Conservation (phyloP, 2,113 vertebrate species). For the Mobula hypostoma region DNA sequence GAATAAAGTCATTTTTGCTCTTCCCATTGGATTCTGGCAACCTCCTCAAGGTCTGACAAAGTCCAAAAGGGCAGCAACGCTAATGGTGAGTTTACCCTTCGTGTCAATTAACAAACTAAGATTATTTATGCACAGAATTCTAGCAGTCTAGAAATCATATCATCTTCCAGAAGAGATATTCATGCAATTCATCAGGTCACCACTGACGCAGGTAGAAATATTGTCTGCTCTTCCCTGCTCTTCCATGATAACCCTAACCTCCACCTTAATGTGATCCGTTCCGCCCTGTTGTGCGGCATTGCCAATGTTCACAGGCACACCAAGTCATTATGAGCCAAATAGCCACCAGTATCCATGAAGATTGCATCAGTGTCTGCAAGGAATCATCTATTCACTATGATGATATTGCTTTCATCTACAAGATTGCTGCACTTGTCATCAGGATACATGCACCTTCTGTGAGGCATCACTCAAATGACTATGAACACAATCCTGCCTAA, state of each 20-base stretch:
- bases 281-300: background rate
- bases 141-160: background rate
- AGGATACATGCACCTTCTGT: background rate
- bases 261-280: background rate
- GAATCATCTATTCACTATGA: background rate
- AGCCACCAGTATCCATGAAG: background rate
- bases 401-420: background rate
- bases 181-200: background rate
- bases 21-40: conserved; percentile 5
- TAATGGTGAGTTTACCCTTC: background rate
- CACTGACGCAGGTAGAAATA: background rate
- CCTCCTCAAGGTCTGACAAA: conserved; percentile 5
- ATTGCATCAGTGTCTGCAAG: background rate
- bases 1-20: conserved; percentile 1
- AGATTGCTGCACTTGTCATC: background rate
- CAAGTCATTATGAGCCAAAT: background rate
- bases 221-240: background rate
- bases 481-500: background rate
- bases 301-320: background rate
- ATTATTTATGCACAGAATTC: background rate
- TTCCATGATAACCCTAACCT: background rate
- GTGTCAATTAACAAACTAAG: background rate
- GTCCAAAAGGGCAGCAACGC: background rate
- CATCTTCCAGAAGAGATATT: background rate
- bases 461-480: background rate